Base-by-base conservation (phyloP, 2,113 vertebrate genomes). In the Microtus oregoni region DNA sequence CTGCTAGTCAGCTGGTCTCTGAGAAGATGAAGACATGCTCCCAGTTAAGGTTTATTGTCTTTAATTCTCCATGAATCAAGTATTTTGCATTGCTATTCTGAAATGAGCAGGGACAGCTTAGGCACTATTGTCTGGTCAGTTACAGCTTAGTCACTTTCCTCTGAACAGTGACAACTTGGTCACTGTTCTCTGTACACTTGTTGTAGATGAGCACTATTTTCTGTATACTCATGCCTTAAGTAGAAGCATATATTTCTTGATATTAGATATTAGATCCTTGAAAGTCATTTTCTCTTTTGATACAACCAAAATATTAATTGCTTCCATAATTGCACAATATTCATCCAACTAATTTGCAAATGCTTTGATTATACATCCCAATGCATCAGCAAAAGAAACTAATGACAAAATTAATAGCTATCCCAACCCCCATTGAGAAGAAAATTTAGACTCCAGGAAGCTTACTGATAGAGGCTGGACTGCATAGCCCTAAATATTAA, bases 401-500 rank as follows among this genome's bases (percentile, higher is more conserved):
- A 97, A 96, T 90, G 91, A 44, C 67, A 96, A 92, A 96, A 94
- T 96, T 96, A 98, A 94, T 97, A 78, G 83, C 70, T 97, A 70
- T 79, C 41, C 24, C 44, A 96, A 92, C 78, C 67, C 92, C 89
- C 70, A 68, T 13, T 95, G 94, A 95, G 91, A 96, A 89, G 83
- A 89, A 95, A 96, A 96, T 92, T 91, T 11, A 96, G 82, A n/a
- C 68, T 83, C 52, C 76, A 15, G 32, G 63, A 92, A 94, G 26
- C 68, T 86, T 67, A 86, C 22, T 95, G 61, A 55, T 86, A 67
- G 88, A 91, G 63, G 5, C 24, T 58, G 67, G 63, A 91, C 3
- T 79, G 41, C 90, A 1, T 70, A 63, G 9, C 44, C 50, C 73
- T 97, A 94, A 96, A 95, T 87, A 95, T 72, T 82, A 90, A 94